Evolutionary conservation across 2,888 invertebrate species (phyloP).

Genomic region (Belgica antarctica): DNA sequence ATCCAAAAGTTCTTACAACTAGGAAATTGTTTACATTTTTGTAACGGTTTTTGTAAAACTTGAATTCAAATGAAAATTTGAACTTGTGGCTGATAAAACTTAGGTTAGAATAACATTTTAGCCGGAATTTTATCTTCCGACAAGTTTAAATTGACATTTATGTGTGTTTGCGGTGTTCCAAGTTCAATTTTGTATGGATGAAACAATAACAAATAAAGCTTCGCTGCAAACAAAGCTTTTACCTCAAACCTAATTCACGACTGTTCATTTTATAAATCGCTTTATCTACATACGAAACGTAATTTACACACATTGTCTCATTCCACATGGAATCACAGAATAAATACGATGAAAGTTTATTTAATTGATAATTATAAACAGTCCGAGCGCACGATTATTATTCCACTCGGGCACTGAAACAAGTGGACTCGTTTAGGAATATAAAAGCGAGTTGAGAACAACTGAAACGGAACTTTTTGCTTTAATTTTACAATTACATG

Average conservation of each 20-base stretch:
- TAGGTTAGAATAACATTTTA: no score
- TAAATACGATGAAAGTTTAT: constrained; percentile 27
- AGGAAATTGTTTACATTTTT: no score
- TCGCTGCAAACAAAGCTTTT: no score
- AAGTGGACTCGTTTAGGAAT: no score
- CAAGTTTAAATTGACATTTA: no score
- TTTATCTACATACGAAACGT: constrained; percentile 7
- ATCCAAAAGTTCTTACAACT: no score
- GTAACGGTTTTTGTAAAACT: no score
- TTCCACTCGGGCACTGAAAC: no score
- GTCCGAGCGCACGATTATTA: background rate
- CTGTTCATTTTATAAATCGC: background rate
- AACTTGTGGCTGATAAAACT: background rate
- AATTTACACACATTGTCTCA: constrained; percentile 26
- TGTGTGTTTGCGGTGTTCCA: no score
- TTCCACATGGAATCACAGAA: background rate
- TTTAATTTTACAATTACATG: background rate
- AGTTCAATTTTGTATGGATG: no score
- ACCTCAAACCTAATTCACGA: background rate
- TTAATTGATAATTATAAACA: constrained; percentile 32
- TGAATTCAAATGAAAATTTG: background rate
- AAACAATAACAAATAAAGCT: no score
- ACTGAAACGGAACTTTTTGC: background rate
- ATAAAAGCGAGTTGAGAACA: constrained; percentile 8
- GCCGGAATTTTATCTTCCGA: no score